Conservation (phyloP, 1,140 invertebrate genomes). For the Neomicropteryx cornuta region DNA sequence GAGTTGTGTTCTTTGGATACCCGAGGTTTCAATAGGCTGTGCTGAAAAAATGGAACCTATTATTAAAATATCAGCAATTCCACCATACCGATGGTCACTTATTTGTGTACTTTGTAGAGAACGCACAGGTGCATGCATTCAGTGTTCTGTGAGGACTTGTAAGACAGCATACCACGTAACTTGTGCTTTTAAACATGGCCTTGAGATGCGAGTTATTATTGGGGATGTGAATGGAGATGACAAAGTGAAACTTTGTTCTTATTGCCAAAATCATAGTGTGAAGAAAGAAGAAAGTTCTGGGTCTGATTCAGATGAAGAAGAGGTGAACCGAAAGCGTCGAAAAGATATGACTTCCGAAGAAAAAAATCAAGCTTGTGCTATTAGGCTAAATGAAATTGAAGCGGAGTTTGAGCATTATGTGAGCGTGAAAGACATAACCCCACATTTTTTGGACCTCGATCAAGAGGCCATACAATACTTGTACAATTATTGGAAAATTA, state of each 20-base stretch:
- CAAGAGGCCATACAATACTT: conserved; percentile 73
- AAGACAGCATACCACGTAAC: conserved; percentile 93
- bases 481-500: conserved; percentile 93
- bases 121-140: conserved; percentile 83
- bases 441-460: conserved; percentile 66
- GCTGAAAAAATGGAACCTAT: conserved; percentile 94
- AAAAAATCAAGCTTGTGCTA: conserved; percentile 65
- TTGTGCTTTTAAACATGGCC: conserved; percentile 83
- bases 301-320: conserved; percentile 51
- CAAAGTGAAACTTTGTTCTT: conserved; percentile 81
- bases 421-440: conserved; percentile 69
- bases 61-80: conserved; percentile 89
- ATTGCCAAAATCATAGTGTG: conserved; percentile 84
- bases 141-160: conserved; percentile 89
- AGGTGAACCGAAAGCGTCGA: conserved; percentile 56
- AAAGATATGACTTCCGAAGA: conserved; percentile 77
- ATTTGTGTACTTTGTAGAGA: conserved; percentile 86
- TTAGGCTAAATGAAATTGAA: conserved; percentile 75
- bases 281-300: conserved; percentile 57
- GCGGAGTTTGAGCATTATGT: conserved; percentile 85
- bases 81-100: conserved; percentile 79
- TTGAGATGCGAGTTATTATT: conserved; percentile 88
- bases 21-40: conserved; percentile 88
- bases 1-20: conserved; percentile 92
- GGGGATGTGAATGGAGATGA: conserved; percentile 83